These are phyloP conservation scores for Grallaria varia DNA, from an alignment of 2,113 vertebrate genomes.

Conservation along the genomic window DNA sequence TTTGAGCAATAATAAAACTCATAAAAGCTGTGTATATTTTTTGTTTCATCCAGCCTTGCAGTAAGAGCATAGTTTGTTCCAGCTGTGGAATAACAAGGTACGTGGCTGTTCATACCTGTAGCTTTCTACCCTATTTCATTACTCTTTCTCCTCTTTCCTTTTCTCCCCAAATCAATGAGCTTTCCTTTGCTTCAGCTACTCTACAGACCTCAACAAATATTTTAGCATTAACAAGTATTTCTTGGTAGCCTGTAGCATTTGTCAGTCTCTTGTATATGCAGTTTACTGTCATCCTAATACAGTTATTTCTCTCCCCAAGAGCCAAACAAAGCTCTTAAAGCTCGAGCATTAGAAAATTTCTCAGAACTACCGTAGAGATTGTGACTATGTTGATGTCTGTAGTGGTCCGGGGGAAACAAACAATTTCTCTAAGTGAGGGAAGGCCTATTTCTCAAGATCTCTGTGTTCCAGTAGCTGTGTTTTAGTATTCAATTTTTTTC, in stretches of 20 bases:
- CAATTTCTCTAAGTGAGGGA: neutral
- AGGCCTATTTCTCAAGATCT: neutral
- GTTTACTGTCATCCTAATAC: neutral
- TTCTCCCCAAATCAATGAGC: neutral
- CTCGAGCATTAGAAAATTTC: neutral
- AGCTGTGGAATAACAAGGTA: neutral
- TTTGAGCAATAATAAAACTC: neutral
- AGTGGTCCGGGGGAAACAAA: neutral
- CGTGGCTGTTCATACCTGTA: neutral
- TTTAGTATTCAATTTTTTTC: neutral
- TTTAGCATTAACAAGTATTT: neutral
- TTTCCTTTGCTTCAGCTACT: neutral
- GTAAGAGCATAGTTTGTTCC: neutral
- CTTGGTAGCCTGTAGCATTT: neutral
- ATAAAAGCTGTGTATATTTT: neutral
- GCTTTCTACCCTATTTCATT: neutral
- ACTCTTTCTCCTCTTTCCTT: neutral
- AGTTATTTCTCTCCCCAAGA: neutral
- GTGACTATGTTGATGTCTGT: neutral
- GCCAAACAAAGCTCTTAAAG: slow-evolving; percentile 4
- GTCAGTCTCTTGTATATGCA: neutral
- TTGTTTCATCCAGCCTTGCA: neutral
- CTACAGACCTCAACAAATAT: neutral
- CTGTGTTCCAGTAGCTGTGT: neutral
- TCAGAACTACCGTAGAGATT: neutral